phyloP scores from a whole-genome alignment of 2,888 invertebrate genomes.

The Augiades crinisus region DNA sequence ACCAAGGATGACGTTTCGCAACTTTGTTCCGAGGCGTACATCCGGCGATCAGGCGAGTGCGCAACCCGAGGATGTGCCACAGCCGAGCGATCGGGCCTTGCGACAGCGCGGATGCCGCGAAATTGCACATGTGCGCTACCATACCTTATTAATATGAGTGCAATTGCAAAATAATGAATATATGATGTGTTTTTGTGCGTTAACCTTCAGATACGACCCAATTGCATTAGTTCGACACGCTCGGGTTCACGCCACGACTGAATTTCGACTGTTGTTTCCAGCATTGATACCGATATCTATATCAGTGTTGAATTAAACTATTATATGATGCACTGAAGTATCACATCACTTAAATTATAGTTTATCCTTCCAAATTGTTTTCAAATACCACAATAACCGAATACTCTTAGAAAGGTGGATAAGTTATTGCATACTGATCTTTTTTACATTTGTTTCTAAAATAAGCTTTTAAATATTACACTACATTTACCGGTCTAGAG shows the following conservation, averaged over 20 bases:
- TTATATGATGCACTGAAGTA: too few relatives aligned
- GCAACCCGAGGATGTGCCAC: conserved; percentile 70
- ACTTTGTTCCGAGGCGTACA: conserved; percentile 66
- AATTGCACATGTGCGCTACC: conserved; percentile 58
- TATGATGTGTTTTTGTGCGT: conserved; percentile 63
- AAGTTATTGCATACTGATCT: too few relatives aligned
- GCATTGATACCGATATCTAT: not conserved
- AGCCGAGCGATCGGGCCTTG: conserved; percentile 61
- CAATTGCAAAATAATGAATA: conserved; percentile 74
- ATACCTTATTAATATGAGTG: conserved; percentile 72
- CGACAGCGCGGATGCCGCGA: conserved; percentile 76
- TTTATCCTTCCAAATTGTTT: too few relatives aligned
- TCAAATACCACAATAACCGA: too few relatives aligned
- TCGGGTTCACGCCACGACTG: conserved; percentile 70
- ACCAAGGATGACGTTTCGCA: conserved; percentile 49
- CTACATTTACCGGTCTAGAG: too few relatives aligned
- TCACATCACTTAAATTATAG: too few relatives aligned
- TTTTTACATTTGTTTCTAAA: too few relatives aligned
- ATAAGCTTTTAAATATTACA: too few relatives aligned
- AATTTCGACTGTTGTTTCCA: conserved; percentile 27
- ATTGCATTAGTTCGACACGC: conserved; percentile 73
- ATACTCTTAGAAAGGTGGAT: too few relatives aligned
- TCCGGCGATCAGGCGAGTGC: conserved; percentile 74
- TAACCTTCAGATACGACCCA: conserved; percentile 73
- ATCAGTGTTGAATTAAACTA: too few relatives aligned